phyloP scores from a whole-genome alignment of 2,797 vertebrate genomes.

The Mastacembelus armatus region DNA sequence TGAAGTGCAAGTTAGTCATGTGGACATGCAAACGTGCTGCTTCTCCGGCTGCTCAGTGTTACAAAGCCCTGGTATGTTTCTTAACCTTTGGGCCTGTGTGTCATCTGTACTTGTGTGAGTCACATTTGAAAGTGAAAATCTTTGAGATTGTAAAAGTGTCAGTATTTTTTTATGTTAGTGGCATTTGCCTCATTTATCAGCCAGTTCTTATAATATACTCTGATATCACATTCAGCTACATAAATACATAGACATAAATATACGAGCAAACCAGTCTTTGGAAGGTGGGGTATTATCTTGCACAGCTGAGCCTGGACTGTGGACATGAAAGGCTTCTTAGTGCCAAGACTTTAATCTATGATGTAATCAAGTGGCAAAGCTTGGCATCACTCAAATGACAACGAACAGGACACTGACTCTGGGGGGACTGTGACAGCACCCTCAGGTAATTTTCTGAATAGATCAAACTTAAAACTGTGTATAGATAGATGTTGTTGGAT shows the following conservation, averaged over 20 bases:
- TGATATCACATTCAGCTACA: conserved; percentile 9
- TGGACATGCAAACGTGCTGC: too few species aligned
- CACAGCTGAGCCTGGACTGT: conserved; percentile 36
- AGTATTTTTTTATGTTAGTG: not conserved
- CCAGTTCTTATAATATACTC: not conserved
- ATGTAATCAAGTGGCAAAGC: conserved; percentile 65
- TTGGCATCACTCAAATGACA: conserved; percentile 27
- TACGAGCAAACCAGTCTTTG: conserved; percentile 30
- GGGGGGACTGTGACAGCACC: conserved; percentile 28
- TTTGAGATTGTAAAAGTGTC: not conserved
- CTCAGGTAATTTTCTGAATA: conserved; percentile 15
- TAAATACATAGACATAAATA: not conserved
- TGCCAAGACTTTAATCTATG: conserved; percentile 60
- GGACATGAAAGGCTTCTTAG: conserved; percentile 40
- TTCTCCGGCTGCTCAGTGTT: not conserved
- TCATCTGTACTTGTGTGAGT: conserved; percentile 26
- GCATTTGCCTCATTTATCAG: not conserved
- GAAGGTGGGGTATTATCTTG: conserved; percentile 33
- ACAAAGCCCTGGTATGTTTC: not conserved
- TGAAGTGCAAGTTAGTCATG: not conserved
- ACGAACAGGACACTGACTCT: conserved; percentile 23
- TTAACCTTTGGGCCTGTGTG: conserved; percentile 15
- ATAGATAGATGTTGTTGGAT: too few species aligned
- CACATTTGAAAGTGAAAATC: not conserved
- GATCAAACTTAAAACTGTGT: too few species aligned